These are phyloP conservation scores for Dendrocincla fuliginosa DNA, from an alignment of 2,797 vertebrate species.

Conservation along the genomic window DNA sequence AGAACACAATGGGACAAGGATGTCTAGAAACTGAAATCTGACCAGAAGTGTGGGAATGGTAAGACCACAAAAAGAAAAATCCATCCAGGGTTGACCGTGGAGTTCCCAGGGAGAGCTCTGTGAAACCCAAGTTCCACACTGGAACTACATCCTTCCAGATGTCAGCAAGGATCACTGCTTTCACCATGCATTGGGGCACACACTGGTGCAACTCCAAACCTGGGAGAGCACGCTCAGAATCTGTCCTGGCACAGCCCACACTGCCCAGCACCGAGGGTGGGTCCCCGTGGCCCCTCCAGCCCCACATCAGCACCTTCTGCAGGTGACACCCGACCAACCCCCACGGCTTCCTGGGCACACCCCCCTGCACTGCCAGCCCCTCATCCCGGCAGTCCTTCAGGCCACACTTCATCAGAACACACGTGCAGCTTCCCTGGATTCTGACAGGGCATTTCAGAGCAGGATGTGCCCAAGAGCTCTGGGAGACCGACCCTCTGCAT, in stretches of 20 bases:
- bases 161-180: not conserved
- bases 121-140: not conserved
- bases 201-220: not conserved
- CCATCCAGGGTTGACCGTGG: not conserved
- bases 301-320: not conserved
- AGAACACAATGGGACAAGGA: not conserved
- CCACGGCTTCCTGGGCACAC: accelerated
- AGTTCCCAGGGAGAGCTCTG: not conserved
- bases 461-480: not conserved
- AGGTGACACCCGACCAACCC: not conserved
- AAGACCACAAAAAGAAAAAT: not conserved
- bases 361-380: not conserved
- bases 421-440: not conserved
- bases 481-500: not conserved
- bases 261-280: not conserved
- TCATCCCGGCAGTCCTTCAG: not conserved
- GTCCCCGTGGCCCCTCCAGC: not conserved
- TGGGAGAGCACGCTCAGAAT: accelerated
- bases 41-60: not conserved
- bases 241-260: not conserved
- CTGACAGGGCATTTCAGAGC: not conserved
- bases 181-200: not conserved
- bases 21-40: not conserved
- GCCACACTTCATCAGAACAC: not conserved
- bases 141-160: not conserved